phyloP scores from a whole-genome alignment of 2,113 vertebrate species.

The Phalacrocorax carbo region DNA sequence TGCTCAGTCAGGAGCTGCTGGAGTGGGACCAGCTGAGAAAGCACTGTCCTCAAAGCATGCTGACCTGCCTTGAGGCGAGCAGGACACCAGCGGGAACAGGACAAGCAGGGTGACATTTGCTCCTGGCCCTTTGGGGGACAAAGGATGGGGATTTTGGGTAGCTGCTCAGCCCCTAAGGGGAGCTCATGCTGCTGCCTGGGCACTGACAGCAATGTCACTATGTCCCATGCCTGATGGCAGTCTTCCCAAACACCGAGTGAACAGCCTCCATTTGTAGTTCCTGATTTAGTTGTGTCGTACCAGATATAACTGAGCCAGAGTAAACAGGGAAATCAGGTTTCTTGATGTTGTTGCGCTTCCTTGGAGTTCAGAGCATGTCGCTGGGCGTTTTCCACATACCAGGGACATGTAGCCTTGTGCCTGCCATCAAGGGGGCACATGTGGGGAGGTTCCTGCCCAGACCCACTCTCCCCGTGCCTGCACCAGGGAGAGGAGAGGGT shows the following conservation, averaged over 20 bases:
- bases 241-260: background rate
- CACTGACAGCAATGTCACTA: background rate
- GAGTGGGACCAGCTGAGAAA: background rate
- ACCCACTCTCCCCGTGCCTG: accelerated
- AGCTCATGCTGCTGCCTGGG: background rate
- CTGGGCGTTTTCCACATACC: accelerated
- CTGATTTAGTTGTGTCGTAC: background rate
- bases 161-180: background rate
- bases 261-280: background rate
- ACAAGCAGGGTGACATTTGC: background rate
- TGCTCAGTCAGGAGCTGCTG: background rate
- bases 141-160: background rate
- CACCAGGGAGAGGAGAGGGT: background rate
- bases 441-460: background rate
- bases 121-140: accelerated
- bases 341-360: background rate
- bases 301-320: background rate
- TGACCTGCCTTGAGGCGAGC: background rate
- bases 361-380: accelerated
- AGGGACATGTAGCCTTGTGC: accelerated
- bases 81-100: accelerated
- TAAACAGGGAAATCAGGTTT: background rate
- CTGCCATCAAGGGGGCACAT: accelerated
- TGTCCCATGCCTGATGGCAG: background rate
- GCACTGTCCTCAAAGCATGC: accelerated